These are phyloP conservation scores for Eleginops maclovinus DNA, from an alignment of 2,113 vertebrate species.

Conservation along the genomic window DNA sequence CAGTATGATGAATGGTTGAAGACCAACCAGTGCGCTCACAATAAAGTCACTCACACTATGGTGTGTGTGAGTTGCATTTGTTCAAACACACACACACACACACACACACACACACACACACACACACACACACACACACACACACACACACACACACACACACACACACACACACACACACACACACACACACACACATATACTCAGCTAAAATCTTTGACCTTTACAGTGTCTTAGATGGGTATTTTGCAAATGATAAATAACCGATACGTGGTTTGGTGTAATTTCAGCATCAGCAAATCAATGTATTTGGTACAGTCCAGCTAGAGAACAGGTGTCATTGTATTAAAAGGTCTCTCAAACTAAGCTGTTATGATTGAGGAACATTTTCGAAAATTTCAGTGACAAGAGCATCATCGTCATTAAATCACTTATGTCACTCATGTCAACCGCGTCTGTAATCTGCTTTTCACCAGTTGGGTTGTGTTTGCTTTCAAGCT, in stretches of 20 bases:
- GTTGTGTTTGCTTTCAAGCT: conserved; percentile 64
- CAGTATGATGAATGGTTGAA: conserved; percentile 11
- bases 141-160: too few species aligned
- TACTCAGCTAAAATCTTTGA: conserved; percentile 6
- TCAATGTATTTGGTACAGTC: not conserved
- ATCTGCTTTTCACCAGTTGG: conserved; percentile 52
- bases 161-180: too few species aligned
- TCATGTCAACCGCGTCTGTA: conserved; percentile 46
- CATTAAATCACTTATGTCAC: conserved; percentile 42
- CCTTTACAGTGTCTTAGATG: not conserved
- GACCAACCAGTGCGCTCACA: conserved; percentile 32
- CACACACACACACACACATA: not conserved
- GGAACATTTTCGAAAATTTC: conserved; percentile 18
- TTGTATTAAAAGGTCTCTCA: conserved; percentile 19
- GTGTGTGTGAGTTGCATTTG: not conserved
- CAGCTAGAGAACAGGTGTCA: conserved; percentile 27
- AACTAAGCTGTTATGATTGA: conserved; percentile 6
- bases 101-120: too few species aligned
- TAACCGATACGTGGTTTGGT: too few species aligned
- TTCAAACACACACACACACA: not conserved
- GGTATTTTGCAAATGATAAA: conserved; percentile 25
- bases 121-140: too few species aligned
- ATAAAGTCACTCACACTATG: conserved; percentile 12
- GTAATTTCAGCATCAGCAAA: conserved; percentile 33
- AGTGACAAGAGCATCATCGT: conserved; percentile 28